Base-by-base conservation (phyloP, 92 coral and sea anemone species). In the Phenganax subtilis region DNA sequence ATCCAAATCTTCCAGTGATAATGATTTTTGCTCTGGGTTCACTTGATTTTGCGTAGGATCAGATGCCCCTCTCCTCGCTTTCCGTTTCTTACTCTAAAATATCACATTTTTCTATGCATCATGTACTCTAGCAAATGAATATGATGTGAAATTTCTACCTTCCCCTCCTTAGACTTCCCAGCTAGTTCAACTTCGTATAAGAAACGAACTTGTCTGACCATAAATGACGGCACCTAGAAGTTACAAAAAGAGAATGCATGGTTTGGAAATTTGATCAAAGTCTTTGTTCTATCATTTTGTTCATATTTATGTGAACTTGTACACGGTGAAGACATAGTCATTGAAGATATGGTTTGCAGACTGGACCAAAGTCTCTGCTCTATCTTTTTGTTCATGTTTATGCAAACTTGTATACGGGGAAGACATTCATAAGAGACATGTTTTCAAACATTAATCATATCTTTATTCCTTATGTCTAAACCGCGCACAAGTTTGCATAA, bases 171-270 rank as follows among this genome's bases (percentile, higher is more conserved):
- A 14, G 90, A 84, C 66, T 90, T 92, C 65, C 87, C 88, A 81
- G 86, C 86, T 12, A 90, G 92, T 28, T 94, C 97, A 10, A 97
- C 96, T 85, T 92, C 98, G 57, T 94, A 94, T 55, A 94, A 74
- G 67, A 90, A 94, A 2, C 98, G 89, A 15, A 94, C 98, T 72
- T 94, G 98, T 92, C 89, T 92, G 68, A 94, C 96, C 98, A 94
- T 94, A 57, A 94, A 94, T n/a, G 97, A 91, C 55, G 98, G 98
- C 16, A 94, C 89, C 98, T 94, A 74, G 5, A 12, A 56, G 76
- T 14, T 59, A 20, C 65, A 59, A 14, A 59, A 14, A 14, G 7
- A 20, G 25, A 14, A 59, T 1, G 7, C 4, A 14, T 59, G 65
- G 3, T 20, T 59, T 59, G 3, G 7, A 59, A 1, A 59, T 3